Evolutionary conservation across 2,888 invertebrate species (phyloP), one percentile per base, ranked within the genome.

Genomic region (Drosophila dives): DNA sequence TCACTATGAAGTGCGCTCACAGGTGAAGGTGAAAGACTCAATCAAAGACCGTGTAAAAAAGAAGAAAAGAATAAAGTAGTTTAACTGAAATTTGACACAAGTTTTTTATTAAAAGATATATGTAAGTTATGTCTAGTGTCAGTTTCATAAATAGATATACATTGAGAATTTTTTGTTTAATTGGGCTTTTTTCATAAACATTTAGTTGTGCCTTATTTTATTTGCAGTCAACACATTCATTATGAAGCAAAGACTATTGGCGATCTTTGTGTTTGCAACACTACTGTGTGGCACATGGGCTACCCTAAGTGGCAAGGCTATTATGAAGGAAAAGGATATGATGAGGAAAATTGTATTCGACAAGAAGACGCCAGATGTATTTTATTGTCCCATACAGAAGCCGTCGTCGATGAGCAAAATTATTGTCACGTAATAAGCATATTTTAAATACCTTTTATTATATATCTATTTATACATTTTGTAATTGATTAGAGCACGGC

Each of bases 331-430:
- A 42, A 95, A 95, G 72, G 96, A 96, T 90, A 95, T 96, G 95
- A 95, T 96, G 94, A 93, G 96, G 74, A 96, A 96, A 92, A 96
- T 96, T 79, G 96, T 96, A 42, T 96, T 95, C 91, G 96, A 96
- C 90, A 96, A 96, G 65, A 96, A 96, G 89, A 96, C 96, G 1
- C 96, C 96, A 11, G 95, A 96, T 86, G 96, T 96, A 20, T 96
- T 96, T 92, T 96, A 96, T 91, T 96, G 96, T 89, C 96, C 96
- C 0, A 95, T 95, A 90, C 95, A 96, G 77, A 96, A 96, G 89
- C 96, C 96, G n/a, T 95, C 95, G 6, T 95, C 96, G 40, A 94
- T 96, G 89, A 95, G 96, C 77, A 96, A 96, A 91, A 94, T 96
- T 92, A 95, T 96, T 75, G 96, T 96, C 36, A 94, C 94, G 94